A percentile compares a stretch with the other conserved stretches of the same genome.
Evolutionary conservation across 2,797 vertebrate species (phyloP).

Genomic region (Ctenochaetus hawaiiensis): DNA sequence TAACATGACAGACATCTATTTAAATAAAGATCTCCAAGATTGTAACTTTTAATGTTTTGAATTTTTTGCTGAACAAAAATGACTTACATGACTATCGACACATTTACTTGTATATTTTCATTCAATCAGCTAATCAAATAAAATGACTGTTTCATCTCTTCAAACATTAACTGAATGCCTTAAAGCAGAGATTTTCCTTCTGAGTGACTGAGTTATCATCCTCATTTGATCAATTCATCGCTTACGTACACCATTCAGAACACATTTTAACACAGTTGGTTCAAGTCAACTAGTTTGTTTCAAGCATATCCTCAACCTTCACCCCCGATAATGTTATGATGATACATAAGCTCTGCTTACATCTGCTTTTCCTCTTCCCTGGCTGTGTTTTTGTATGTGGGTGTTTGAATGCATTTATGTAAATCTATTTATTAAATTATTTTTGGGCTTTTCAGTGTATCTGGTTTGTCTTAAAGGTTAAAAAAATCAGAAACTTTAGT

Average conservation of each 20-base stretch:
- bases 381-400: background rate
- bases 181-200: background rate
- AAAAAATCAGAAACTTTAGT: conserved; percentile 33
- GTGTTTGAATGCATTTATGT: background rate
- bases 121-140: background rate
- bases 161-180: background rate
- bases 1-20: too few species aligned
- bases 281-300: background rate
- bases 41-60: background rate
- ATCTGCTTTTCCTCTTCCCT: background rate
- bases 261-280: background rate
- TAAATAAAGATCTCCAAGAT: too few species aligned
- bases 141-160: background rate
- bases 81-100: background rate
- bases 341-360: background rate
- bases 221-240: background rate
- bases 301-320: background rate
- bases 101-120: background rate
- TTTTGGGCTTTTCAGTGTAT: conserved; percentile 3
- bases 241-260: background rate
- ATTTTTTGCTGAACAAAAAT: background rate
- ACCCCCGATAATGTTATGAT: too few species aligned
- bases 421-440: background rate
- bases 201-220: background rate
- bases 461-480: conserved; percentile 3